Conservation (phyloP, 2,113 vertebrate species). For the Labeo catla region DNA sequence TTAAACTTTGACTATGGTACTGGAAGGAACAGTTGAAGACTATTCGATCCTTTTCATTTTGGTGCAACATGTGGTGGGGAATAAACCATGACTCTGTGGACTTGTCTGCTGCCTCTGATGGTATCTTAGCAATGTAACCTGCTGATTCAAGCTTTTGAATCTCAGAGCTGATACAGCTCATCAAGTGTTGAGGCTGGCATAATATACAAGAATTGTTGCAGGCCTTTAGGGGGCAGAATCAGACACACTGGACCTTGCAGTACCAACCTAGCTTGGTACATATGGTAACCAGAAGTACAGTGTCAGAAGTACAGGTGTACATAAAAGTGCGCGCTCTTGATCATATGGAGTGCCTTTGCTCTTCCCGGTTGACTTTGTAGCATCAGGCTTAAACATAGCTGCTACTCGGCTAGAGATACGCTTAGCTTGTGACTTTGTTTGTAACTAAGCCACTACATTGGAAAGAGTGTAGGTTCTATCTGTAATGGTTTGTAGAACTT, state of each 20-base stretch:
- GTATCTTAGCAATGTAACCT: not conserved
- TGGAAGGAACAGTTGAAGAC: not conserved
- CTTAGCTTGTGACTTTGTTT: slow-evolving; percentile 37
- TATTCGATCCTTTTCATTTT: not conserved
- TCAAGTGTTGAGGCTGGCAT: too few species aligned
- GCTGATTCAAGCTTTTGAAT: not conserved
- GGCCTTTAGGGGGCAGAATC: not conserved
- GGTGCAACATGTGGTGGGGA: not conserved
- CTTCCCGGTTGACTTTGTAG: too few species aligned
- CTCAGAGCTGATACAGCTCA: not conserved
- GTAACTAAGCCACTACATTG: slow-evolving; percentile 4
- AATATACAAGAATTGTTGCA: not conserved
- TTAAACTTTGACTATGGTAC: not conserved
- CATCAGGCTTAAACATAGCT: too few species aligned
- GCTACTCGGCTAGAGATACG: too few species aligned
- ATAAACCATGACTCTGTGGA: not conserved
- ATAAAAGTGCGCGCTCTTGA: too few species aligned
- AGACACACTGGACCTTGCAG: not conserved
- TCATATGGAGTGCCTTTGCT: too few species aligned
- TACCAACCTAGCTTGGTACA: not conserved
- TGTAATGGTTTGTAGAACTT: slow-evolving; percentile 14
- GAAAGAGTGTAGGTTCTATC: slow-evolving; percentile 39
- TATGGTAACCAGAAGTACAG: too few species aligned
- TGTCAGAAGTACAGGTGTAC: too few species aligned
- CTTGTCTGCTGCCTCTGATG: not conserved